Evolutionary conservation across 2,797 vertebrate genomes (phyloP).

Genomic region (Cetoscarus ocellatus): DNA sequence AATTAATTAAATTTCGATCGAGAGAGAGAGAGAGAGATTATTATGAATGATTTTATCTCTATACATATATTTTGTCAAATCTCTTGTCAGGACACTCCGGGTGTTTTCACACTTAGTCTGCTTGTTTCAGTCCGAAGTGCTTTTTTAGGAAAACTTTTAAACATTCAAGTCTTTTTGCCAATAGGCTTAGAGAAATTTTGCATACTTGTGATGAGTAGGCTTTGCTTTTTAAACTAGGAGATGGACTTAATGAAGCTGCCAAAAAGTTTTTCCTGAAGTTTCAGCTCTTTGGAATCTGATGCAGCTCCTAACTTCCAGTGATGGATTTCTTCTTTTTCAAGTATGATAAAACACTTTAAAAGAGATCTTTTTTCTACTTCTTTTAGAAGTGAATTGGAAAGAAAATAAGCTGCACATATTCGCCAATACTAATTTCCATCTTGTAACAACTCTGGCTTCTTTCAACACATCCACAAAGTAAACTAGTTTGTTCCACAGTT

Average conservation of each 20-base stretch:
- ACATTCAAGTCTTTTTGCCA: too few relatives aligned
- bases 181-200: too few relatives aligned
- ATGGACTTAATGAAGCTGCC: too few relatives aligned
- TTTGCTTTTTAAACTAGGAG: background rate
- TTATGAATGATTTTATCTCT: too few relatives aligned
- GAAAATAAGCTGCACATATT: slow-evolving; percentile 26
- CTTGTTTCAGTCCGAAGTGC: too few relatives aligned
- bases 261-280: background rate
- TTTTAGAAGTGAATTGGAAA: slow-evolving; percentile 14
- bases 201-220: too few relatives aligned
- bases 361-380: slow-evolving; percentile 17
- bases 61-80: too few relatives aligned
- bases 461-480: background rate
- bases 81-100: too few relatives aligned
- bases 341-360: slow-evolving; percentile 30
- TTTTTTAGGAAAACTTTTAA: too few relatives aligned
- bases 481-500: background rate
- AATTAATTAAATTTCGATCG: too few relatives aligned
- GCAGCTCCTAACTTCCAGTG: background rate
- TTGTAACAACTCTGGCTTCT: background rate
- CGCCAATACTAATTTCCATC: slow-evolving; percentile 30
- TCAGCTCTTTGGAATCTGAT: background rate
- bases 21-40: too few relatives aligned
- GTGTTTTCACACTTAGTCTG: too few relatives aligned
- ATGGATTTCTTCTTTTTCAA: slow-evolving; percentile 10